phyloP scores from a whole-genome alignment of 1,140 invertebrate genomes.

The Tetragnatha versicolor region DNA sequence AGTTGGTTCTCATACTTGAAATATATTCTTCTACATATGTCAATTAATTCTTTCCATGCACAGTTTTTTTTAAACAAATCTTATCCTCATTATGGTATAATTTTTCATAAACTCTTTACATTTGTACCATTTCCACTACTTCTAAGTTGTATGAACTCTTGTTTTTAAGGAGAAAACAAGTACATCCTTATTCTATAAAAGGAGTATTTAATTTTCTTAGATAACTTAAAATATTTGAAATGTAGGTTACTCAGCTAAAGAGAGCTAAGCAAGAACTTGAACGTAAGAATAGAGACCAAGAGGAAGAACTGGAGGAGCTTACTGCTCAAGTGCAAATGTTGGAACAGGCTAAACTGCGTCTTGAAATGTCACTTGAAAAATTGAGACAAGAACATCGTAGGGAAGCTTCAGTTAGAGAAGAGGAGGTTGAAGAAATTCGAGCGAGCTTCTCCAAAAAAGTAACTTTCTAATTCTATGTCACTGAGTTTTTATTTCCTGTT shows the following conservation, averaged over 20 bases:
- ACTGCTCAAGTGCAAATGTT: constrained; percentile 78
- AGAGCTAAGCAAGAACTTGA: constrained; percentile 88
- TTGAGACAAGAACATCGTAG: constrained; percentile 85
- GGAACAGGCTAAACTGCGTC: constrained; percentile 84
- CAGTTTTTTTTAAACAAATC: too few species aligned
- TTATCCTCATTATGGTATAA: too few species aligned
- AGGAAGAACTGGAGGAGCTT: constrained; percentile 93
- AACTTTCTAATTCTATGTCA: too few species aligned
- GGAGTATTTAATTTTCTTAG: too few species aligned
- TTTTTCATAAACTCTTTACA: neutral
- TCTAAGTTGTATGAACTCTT: neutral
- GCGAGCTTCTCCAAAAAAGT: constrained; percentile 90
- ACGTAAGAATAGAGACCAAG: constrained; percentile 85
- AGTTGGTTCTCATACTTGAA: too few species aligned
- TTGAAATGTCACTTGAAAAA: constrained; percentile 93
- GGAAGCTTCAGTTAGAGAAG: constrained; percentile 87
- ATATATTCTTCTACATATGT: too few species aligned
- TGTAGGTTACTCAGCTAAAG: constrained; percentile 71
- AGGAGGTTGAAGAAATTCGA: constrained; percentile 89
- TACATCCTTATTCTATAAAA: neutral
- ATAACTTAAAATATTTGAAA: neutral
- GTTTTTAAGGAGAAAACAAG: neutral
- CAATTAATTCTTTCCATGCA: too few species aligned
- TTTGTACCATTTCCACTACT: neutral
- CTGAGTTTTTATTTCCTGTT: too few species aligned